Base-by-base conservation (phyloP, 2,113 vertebrate genomes). In the Rhinolophus sinicus region DNA sequence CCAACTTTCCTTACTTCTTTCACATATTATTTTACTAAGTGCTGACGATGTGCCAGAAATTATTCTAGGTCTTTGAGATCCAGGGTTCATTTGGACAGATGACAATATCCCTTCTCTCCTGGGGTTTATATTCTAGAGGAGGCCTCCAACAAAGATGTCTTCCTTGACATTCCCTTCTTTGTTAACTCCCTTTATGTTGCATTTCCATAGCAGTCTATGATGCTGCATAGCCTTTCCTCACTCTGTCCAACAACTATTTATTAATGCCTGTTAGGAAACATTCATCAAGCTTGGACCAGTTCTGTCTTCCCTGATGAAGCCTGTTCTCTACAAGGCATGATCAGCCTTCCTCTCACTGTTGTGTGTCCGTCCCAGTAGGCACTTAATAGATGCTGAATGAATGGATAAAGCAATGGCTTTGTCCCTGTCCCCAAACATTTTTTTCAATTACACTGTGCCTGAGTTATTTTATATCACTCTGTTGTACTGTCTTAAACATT, bases 271-370 rank as follows among this genome's bases (percentile, higher is more conserved):
- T 85, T 90, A 80, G 73, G 30, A 72, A 92, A 72, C 10, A 64
- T 50, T 76, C 13, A 67, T 56, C 11, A 50, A 78, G 52, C n/a
- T 54, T 83, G 14, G 24, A 18, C 8, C 78, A 75, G 38, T 67
- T 82, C 86, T 83, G n/a, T 94, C 67, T 80, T 90, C 44, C 33
- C 14, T 67, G 52, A 50, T 90, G 72, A 65, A 81, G 38, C 84
- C 21, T 33, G 44, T 54, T 58, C 21, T 83, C 44, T 64, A 0
- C 64, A 50, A 76, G 19, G 69, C 44, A 12, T 54, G 35, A 15
- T 72, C 35, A 81, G 19, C 75, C 28, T 24, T 90, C 35, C 26
- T 78, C 47, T 86, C 13, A 69, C 14, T 87, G 62, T 62, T 13
- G 0, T 12, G 16, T 58, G 6, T 73, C 62, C 44, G 50, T 69